Conservation (phyloP, 2,113 vertebrate genomes). For the Ochotona princeps region DNA sequence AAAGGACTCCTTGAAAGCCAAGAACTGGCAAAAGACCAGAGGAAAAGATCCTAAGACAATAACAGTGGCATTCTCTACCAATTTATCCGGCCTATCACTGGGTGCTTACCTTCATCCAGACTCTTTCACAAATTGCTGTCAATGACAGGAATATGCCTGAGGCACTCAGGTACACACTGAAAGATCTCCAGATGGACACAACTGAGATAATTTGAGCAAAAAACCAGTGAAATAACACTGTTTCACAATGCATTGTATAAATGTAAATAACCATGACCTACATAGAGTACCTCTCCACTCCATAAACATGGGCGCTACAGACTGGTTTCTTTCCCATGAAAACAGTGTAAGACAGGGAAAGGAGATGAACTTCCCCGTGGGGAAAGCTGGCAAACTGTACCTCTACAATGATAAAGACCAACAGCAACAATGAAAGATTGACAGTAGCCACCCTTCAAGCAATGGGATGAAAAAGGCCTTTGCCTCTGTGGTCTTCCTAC, state of each 20-base stretch:
- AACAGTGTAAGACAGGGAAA: too few relatives aligned
- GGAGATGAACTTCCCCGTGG: background rate
- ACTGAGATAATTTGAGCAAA: background rate
- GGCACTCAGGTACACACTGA: background rate
- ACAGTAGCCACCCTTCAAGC: fast-evolving
- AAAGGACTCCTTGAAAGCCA: background rate
- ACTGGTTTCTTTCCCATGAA: background rate
- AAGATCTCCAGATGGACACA: background rate
- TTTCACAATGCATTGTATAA: background rate
- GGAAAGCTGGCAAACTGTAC: fast-evolving
- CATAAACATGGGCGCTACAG: background rate
- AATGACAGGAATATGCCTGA: background rate
- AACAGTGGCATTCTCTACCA: background rate
- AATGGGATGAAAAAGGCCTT: background rate
- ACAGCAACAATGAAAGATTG: background rate
- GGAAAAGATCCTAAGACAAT: background rate
- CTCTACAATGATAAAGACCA: background rate
- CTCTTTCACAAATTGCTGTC: background rate
- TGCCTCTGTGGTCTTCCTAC: background rate
- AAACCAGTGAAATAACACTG: background rate
- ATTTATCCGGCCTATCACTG: too few relatives aligned
- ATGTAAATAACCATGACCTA: background rate
- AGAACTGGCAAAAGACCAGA: background rate
- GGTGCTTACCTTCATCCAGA: background rate
- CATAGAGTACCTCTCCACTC: background rate